Evolutionary conservation across 2,888 invertebrate genomes (phyloP).

Genomic region (Arge pagana): DNA sequence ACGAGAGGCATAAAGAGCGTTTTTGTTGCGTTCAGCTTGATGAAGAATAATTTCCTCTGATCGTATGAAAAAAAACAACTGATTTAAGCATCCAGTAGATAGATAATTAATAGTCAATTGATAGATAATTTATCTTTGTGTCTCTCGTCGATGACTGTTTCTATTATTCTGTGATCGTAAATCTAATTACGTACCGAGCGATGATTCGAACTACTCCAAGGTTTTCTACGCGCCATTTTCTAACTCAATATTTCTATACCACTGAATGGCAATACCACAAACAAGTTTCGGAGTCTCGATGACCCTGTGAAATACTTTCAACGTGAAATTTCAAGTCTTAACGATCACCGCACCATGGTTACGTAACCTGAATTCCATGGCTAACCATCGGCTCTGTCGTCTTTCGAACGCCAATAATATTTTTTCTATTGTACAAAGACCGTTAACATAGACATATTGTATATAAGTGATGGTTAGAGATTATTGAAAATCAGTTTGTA

Average conservation of each 20-base stretch:
- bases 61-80: slow-evolving; percentile 7
- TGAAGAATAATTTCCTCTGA: no score
- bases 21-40: no score
- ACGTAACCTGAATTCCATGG: slow-evolving; percentile 12
- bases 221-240: neutral
- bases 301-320: neutral
- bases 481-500: slow-evolving; percentile 8
- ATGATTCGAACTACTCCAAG: neutral
- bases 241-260: neutral
- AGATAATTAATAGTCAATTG: slow-evolving; percentile 5
- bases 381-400: neutral
- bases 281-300: neutral
- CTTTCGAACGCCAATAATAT: slow-evolving; percentile 5
- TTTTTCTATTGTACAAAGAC: slow-evolving; percentile 20
- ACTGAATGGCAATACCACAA: neutral
- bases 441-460: slow-evolving; percentile 11
- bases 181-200: neutral
- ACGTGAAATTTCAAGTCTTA: neutral
- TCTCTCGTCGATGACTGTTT: neutral
- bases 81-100: slow-evolving; percentile 7
- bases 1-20: no score
- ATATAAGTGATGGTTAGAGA: slow-evolving; percentile 7
- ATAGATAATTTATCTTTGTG: slow-evolving; percentile 4
- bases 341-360: neutral
- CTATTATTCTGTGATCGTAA: neutral